phyloP scores from a whole-genome alignment of 1,140 invertebrate genomes.

The Plectrocnemia conspersa region DNA sequence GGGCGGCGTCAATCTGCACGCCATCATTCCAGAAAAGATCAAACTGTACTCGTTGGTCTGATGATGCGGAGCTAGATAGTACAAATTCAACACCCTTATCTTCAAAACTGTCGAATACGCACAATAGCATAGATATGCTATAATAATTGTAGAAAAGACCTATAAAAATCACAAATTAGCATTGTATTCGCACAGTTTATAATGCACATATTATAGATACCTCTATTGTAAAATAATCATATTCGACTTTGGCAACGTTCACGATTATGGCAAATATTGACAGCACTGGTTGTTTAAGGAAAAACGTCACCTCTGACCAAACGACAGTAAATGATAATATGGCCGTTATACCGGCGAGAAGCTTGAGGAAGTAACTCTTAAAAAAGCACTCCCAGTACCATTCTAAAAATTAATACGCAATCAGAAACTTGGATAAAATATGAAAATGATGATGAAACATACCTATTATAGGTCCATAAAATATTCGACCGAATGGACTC shows the following conservation, averaged over 20 bases:
- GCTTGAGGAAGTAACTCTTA: slow-evolving; percentile 68
- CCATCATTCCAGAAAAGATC: slow-evolving; percentile 96
- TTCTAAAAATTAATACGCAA: slow-evolving; percentile 56
- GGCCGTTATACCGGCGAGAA: slow-evolving; percentile 67
- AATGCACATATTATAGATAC: slow-evolving; percentile 52
- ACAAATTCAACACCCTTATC: slow-evolving; percentile 93
- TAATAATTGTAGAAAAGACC: slow-evolving; percentile 83
- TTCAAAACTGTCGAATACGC: slow-evolving; percentile 97
- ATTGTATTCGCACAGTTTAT: background rate
- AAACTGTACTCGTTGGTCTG: slow-evolving; percentile 98
- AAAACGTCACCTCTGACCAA: slow-evolving; percentile 99
- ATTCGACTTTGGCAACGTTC: slow-evolving; percentile 69
- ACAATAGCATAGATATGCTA: slow-evolving; percentile 94
- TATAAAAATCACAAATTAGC: slow-evolving; percentile 42
- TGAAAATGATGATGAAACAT: slow-evolving; percentile 28
- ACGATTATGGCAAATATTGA: slow-evolving; percentile 94
- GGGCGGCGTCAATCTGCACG: slow-evolving; percentile 94
- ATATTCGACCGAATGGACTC: slow-evolving; percentile 52
- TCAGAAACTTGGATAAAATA: background rate
- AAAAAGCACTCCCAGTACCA: slow-evolving; percentile 94
- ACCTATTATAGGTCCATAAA: slow-evolving; percentile 68
- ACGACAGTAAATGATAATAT: slow-evolving; percentile 86
- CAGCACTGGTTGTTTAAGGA: slow-evolving; percentile 82
- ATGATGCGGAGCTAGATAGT: slow-evolving; percentile 94
- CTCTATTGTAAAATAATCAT: slow-evolving; percentile 95